Evolutionary conservation across 1,140 invertebrate species (phyloP).

Genomic region (Drosophila bocqueti): DNA sequence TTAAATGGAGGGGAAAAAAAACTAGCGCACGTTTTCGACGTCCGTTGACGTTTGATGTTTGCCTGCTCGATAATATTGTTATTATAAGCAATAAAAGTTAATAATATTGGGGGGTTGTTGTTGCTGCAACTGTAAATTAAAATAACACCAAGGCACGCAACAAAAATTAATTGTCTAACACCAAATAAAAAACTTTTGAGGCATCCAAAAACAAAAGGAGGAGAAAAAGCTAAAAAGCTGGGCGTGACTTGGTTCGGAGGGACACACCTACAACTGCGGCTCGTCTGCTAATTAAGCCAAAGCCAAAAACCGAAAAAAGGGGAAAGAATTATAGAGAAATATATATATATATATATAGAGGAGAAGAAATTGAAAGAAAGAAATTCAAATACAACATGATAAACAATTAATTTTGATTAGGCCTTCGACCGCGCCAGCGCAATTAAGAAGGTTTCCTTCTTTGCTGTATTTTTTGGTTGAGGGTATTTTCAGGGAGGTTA

Average conservation of each 20-base stretch:
- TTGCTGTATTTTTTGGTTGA: not conserved
- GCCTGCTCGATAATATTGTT: constrained; percentile 62
- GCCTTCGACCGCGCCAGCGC: constrained; percentile 57
- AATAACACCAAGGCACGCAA: constrained; percentile 82
- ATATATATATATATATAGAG: not conserved
- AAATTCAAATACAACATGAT: constrained; percentile 83
- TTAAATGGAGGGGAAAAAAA: constrained; percentile 18
- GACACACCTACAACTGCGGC: constrained; percentile 72
- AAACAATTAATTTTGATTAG: constrained; percentile 84
- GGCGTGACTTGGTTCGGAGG: constrained; percentile 50
- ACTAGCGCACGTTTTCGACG: constrained; percentile 35
- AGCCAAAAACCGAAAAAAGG: constrained; percentile 18
- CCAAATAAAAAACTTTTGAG: constrained; percentile 81
- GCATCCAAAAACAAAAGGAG: constrained; percentile 2
- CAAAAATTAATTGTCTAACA: constrained; percentile 85
- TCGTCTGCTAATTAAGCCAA: constrained; percentile 73
- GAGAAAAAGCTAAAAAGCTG: constrained; percentile 47
- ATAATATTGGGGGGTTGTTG: constrained; percentile 47
- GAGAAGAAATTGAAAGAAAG: constrained; percentile 69
- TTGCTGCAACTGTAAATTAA: constrained; percentile 77
- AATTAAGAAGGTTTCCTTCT: constrained; percentile 61
- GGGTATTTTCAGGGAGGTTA: constrained; percentile 12
- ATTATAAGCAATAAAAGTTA: constrained; percentile 56
- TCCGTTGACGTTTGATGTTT: constrained; percentile 41
- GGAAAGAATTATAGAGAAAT: constrained; percentile 40